phyloP scores from a whole-genome alignment of 2,888 invertebrate genomes.

The Coenonympha arcania region DNA sequence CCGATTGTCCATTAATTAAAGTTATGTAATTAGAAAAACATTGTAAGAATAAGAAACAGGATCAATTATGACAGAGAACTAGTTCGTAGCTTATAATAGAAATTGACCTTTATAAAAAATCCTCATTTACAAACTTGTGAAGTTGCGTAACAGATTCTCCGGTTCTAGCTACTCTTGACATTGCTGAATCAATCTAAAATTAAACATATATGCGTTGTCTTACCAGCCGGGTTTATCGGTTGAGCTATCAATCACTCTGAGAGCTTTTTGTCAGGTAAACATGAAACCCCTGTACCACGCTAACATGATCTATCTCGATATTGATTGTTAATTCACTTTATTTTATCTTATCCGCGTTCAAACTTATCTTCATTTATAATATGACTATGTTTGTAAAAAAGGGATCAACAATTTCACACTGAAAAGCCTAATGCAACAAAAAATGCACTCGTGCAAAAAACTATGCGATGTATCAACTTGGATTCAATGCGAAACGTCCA shows the following conservation, averaged over 20 bases:
- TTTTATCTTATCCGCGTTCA: neutral
- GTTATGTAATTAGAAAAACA: neutral
- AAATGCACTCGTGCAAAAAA: constrained; percentile 28
- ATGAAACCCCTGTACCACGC: constrained; percentile 33
- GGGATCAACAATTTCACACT: constrained; percentile 29
- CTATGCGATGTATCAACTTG: constrained; percentile 30
- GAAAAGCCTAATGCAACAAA: constrained; percentile 21
- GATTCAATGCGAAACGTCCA: constrained; percentile 35
- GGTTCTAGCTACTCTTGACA: constrained; percentile 28
- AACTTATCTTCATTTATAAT: neutral
- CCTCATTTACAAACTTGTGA: neutral
- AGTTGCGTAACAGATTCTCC: constrained; percentile 14
- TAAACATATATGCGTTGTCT: constrained; percentile 17
- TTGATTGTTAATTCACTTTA: constrained; percentile 1
- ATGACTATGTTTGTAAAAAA: constrained; percentile 16
- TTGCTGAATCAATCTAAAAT: constrained; percentile 27
- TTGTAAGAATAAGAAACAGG: neutral
- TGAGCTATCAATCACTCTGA: constrained; percentile 31
- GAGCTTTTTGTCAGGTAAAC: constrained; percentile 31
- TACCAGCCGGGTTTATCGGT: constrained; percentile 31
- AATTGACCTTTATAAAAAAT: constrained; percentile 4
- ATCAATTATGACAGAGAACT: constrained; percentile 2
- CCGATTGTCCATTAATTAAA: neutral
- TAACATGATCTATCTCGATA: constrained; percentile 28
- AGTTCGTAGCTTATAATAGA: constrained; percentile 1